A percentile compares a stretch with the other conserved stretches of the same genome.
phyloP scores from a whole-genome alignment of 2,113 vertebrate species.

The Planiliza haematocheilus region DNA sequence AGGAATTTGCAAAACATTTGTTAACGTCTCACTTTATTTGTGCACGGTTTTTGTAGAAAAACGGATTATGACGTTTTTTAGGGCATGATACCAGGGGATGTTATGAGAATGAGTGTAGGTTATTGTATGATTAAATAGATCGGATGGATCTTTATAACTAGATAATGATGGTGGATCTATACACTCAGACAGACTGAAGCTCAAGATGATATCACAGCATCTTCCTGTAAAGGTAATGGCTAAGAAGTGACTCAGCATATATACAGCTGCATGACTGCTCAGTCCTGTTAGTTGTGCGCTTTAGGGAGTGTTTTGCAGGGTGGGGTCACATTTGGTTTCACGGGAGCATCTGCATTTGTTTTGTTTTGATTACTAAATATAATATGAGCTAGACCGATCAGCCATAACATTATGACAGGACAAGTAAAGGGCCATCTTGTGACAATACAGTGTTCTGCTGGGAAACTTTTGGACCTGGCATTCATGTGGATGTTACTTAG shows the following conservation, averaged over 20 bases:
- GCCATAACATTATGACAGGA: too few relatives aligned
- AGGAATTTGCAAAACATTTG: slow-evolving; percentile 13
- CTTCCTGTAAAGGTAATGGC: slow-evolving; percentile 17
- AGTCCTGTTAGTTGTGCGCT: not conserved
- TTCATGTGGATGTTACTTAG: too few relatives aligned
- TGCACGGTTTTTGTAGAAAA: not conserved
- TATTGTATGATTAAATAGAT: slow-evolving; percentile 1
- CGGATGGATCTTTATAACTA: not conserved
- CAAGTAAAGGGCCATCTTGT: too few relatives aligned
- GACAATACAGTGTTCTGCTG: too few relatives aligned
- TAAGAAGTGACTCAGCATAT: slow-evolving; percentile 60
- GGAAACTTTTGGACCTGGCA: too few relatives aligned
- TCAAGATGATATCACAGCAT: not conserved
- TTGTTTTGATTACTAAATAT: too few relatives aligned
- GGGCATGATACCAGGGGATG: too few relatives aligned
- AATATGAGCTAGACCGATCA: too few relatives aligned
- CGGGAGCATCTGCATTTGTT: not conserved
- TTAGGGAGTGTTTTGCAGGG: not conserved
- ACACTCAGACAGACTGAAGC: not conserved
- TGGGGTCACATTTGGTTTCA: not conserved
- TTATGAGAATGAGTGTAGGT: not conserved
- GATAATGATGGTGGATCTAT: slow-evolving; percentile 12
- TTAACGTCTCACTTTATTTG: slow-evolving; percentile 22
- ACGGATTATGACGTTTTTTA: too few relatives aligned
- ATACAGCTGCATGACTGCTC: slow-evolving; percentile 27